phyloP scores from a whole-genome alignment of 2,113 vertebrate genomes.

The Crotalus viridis region DNA sequence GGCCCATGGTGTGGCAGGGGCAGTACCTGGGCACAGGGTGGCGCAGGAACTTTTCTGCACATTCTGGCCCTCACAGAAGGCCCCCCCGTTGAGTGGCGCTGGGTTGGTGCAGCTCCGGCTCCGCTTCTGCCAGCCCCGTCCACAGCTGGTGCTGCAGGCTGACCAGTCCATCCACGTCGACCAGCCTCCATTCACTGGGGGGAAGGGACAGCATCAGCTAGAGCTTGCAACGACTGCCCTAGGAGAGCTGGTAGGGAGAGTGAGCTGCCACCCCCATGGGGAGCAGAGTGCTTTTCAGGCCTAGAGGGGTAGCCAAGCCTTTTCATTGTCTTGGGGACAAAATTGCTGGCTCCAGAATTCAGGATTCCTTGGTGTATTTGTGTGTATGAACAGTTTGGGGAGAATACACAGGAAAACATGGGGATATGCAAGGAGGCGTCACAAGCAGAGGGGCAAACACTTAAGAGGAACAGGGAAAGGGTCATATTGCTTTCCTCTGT shows the following conservation, averaged over 20 bases:
- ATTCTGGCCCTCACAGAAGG: conserved; percentile 97
- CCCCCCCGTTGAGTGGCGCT: conserved; percentile 95
- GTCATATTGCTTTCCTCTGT: not conserved
- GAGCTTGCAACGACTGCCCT: conserved; percentile 34
- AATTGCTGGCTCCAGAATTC: not conserved
- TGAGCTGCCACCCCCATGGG: not conserved
- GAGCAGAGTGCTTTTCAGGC: not conserved
- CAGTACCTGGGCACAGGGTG: conserved; percentile 94
- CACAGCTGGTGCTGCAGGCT: conserved; percentile 93
- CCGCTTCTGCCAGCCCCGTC: conserved; percentile 99
- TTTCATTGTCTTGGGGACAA: rapidly evolving
- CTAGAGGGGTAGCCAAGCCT: rapidly evolving
- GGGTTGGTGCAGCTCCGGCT: conserved; percentile 98
- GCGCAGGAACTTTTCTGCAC: conserved; percentile 98
- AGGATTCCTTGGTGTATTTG: not conserved
- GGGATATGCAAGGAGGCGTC: not conserved
- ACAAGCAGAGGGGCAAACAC: conserved; percentile 7
- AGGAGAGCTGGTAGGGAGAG: not conserved
- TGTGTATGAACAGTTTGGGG: not conserved
- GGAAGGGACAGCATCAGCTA: conserved; percentile 67
- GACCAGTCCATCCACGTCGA: conserved; percentile 98
- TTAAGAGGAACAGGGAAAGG: conserved; percentile 1
- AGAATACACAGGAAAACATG: not conserved
- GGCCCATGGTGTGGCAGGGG: conserved; percentile 9
- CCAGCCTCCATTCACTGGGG: conserved; percentile 95